Base-by-base conservation (phyloP, 1,140 invertebrate genomes). In the Megalopta genalis region DNA sequence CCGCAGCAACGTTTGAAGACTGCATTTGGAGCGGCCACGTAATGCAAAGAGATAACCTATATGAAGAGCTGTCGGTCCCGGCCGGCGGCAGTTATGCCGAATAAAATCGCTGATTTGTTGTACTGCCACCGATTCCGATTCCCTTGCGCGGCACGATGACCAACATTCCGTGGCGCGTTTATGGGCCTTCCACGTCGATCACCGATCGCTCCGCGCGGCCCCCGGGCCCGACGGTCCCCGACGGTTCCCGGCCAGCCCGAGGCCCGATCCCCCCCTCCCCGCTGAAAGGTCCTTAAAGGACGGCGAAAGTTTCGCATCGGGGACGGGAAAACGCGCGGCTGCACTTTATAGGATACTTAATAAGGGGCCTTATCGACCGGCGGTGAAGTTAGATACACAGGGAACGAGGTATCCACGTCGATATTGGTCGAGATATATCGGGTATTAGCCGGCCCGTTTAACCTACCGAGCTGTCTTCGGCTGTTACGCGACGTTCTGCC, bases 91-190 rank as follows among this genome's bases (percentile, higher is more conserved):
- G 86, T 88, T 90, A 89, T 87, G 88, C 85, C 83, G 85, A 91
- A 91, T 91, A 90, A 91, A 91, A 91, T 90, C 85, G 85, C 83
- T 90, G 90, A 90, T 91, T 90, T 91, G 88, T 86, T 90, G 84
- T 86, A 90, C 81, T 89, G 87, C 88, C 88, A 90, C 88, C 86
- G 89, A 90, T 90, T 89, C 86, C 85, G 86, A 88, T 90, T 87
- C 83, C 83, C 70, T 63, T 68, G 82, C 66, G 69, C 81, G 80
- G 77, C 86, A 82, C 66, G 83, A 82, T 86, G 83, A 82, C 83
- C 83, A 82, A 86, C 83, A 85, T 86, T 86, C 84, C 80, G 68
- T 68, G 72, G 63, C 72, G 76, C 84, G 75, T 86, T 86, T 85
- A 86, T 82, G 68, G 80, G 63, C 65, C 74, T 71, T 78, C 62